Conservation (phyloP, 2,113 vertebrate species). For the Eurystomus gularis region DNA sequence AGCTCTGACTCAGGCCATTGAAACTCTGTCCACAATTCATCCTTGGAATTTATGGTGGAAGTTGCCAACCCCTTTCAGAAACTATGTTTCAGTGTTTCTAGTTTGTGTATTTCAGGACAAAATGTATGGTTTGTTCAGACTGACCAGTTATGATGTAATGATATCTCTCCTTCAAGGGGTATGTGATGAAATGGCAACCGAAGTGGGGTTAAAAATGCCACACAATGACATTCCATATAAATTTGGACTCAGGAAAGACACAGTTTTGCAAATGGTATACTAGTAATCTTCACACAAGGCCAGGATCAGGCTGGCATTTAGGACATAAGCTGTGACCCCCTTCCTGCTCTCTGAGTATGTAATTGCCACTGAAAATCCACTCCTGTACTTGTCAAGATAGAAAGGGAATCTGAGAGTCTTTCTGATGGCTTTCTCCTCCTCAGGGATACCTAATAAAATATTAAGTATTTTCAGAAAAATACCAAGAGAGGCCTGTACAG, state of each 20-base stretch:
- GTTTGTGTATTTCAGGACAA: not conserved
- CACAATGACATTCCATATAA: not conserved
- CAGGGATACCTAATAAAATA: conserved; percentile 20
- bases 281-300: not conserved
- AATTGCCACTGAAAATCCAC: not conserved
- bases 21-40: not conserved
- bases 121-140: not conserved
- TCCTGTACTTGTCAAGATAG: not conserved
- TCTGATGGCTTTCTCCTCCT: not conserved
- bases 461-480: conserved; percentile 75
- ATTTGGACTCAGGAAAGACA: not conserved
- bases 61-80: not conserved
- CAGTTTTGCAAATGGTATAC: not conserved
- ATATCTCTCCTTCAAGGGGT: not conserved
- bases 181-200: not conserved
- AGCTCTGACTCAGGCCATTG: not conserved
- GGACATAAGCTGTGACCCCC: not conserved
- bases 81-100: not conserved
- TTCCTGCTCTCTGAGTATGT: not conserved
- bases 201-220: not conserved
- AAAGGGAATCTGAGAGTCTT: not conserved
- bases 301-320: not conserved
- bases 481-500: conserved; percentile 74
- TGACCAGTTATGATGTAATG: not conserved
- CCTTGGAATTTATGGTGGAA: not conserved